Percentiles rank a stretch among this genome's conserved stretches.
phyloP scores from a whole-genome alignment of 64 coral and sea anemone species.

The Montipora cactus region DNA sequence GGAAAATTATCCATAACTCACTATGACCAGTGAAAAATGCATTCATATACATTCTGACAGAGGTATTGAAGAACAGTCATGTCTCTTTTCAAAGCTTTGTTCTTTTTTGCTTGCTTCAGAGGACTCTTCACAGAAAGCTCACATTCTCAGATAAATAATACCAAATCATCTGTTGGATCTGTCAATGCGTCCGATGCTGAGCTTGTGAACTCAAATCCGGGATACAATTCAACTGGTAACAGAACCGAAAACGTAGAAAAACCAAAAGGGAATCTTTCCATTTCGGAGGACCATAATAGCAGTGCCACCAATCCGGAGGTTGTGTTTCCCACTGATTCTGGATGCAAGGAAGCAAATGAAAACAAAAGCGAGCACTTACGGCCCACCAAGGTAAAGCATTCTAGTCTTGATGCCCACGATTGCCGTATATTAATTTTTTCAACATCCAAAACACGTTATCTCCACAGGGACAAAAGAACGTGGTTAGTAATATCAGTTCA shows the following conservation, averaged over 20 bases:
- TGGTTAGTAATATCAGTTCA: background rate
- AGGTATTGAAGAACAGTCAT: background rate
- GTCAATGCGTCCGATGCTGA: background rate
- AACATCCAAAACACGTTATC: background rate
- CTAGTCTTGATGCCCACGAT: too few relatives aligned
- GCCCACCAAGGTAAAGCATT: too few relatives aligned
- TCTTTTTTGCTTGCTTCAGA: background rate
- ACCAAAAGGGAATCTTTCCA: background rate
- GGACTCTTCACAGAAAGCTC: background rate
- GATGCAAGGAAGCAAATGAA: too few relatives aligned
- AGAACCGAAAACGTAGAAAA: background rate
- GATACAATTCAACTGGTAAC: background rate
- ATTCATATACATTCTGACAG: too few relatives aligned
- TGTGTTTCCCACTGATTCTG: too few relatives aligned
- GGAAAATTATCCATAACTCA: background rate
- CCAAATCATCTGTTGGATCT: background rate
- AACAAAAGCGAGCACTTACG: too few relatives aligned
- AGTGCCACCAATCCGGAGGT: background rate
- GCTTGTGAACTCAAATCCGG: too few relatives aligned
- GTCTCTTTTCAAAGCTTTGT: background rate
- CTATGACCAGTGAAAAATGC: background rate
- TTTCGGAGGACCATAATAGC: background rate
- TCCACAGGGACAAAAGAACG: background rate
- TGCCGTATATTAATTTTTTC: too few relatives aligned
- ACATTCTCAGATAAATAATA: background rate